phyloP scores from a whole-genome alignment of 2,888 invertebrate genomes.

The Digitonthophagus gazella region DNA sequence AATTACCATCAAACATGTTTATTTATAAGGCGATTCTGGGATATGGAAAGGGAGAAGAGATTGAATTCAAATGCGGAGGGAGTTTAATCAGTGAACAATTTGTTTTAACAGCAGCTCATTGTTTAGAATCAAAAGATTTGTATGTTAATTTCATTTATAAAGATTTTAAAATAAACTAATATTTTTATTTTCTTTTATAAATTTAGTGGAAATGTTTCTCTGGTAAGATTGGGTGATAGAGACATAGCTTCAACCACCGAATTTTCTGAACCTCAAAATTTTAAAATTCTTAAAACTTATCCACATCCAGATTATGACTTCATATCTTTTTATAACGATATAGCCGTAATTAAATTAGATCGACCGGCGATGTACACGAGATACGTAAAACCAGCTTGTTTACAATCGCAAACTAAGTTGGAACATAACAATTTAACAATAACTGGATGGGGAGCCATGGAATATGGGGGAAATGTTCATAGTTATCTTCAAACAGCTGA shows the following conservation, averaged over 20 bases:
- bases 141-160: not conserved
- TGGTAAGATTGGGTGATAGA: not conserved
- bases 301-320: slow-evolving; percentile 49
- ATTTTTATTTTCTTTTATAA: not conserved
- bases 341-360: slow-evolving; percentile 52
- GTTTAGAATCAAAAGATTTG: not conserved
- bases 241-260: not conserved
- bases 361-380: slow-evolving; percentile 44
- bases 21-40: too few species aligned
- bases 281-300: not conserved
- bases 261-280: not conserved
- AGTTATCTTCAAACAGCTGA: slow-evolving; percentile 50
- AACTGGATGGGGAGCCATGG: slow-evolving; percentile 53
- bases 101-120: not conserved
- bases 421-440: slow-evolving; percentile 41
- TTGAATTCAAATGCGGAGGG: not conserved
- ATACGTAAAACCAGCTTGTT: slow-evolving; percentile 52
- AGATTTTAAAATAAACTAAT: too few species aligned
- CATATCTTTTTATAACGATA: slow-evolving; percentile 53
- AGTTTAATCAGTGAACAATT: not conserved
- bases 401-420: slow-evolving; percentile 37
- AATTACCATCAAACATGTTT: too few species aligned
- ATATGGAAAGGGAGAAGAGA: not conserved
- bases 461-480: slow-evolving; percentile 32
- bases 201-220: not conserved